Conservation (phyloP, 2,888 invertebrate species). For the Zhuqinia jingwanae region DNA sequence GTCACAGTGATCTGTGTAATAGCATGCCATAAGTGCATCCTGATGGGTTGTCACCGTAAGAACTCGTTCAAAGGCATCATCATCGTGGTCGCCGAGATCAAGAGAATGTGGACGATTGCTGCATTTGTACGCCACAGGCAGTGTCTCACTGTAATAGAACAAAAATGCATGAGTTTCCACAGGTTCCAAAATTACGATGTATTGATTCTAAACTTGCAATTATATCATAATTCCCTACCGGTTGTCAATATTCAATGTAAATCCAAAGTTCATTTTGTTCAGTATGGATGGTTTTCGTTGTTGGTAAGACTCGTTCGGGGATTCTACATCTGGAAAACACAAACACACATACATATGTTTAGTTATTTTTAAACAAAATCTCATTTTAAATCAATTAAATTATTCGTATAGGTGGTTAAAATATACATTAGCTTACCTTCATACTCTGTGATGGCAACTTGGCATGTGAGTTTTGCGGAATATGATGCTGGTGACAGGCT, state of each 20-base stretch:
- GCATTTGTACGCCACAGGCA: conserved; percentile 60
- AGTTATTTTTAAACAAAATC: too few relatives aligned
- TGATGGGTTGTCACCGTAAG: conserved; percentile 89
- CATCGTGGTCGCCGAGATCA: conserved; percentile 79
- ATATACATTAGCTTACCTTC: conserved; percentile 82
- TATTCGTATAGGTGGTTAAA: too few relatives aligned
- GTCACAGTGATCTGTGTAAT: conserved; percentile 92
- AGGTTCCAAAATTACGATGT: too few relatives aligned
- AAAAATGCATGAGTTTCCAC: too few relatives aligned
- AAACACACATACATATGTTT: not conserved
- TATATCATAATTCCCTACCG: conserved; percentile 81
- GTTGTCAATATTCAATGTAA: conserved; percentile 84
- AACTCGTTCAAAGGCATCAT: conserved; percentile 84
- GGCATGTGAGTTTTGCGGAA: conserved; percentile 84
- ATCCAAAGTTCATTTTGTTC: conserved; percentile 85
- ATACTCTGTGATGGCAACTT: conserved; percentile 86
- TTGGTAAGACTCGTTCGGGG: conserved; percentile 73
- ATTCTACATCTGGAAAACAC: conserved; percentile 76
- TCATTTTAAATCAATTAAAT: too few relatives aligned
- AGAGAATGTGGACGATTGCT: conserved; percentile 67
- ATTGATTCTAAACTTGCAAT: too few relatives aligned
- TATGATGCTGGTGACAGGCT: conserved; percentile 80
- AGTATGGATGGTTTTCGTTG: conserved; percentile 80
- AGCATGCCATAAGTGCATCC: conserved; percentile 94
- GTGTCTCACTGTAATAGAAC: conserved; percentile 50